Percentiles rank a stretch among this genome's conserved stretches.
These are phyloP conservation scores for Bovichtus variegatus DNA, from an alignment of 2,797 vertebrate species.

Conservation along the genomic window DNA sequence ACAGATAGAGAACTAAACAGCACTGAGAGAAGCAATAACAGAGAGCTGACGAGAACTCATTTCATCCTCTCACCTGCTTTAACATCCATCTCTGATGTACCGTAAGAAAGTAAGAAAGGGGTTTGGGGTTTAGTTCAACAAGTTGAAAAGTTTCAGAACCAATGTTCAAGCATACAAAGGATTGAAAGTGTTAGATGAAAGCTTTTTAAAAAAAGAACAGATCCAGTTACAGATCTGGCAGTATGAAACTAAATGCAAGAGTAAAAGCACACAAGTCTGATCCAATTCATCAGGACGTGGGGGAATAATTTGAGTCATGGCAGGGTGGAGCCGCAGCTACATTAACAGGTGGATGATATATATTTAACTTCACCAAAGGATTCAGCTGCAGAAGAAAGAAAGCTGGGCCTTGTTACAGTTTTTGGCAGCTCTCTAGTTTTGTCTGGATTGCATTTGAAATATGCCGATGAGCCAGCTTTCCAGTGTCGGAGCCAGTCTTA, in stretches of 20 bases:
- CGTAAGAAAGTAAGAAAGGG: slow-evolving; percentile 31
- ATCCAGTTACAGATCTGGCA: slow-evolving; percentile 12
- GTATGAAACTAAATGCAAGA: neutral
- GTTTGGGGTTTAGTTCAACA: slow-evolving; percentile 16
- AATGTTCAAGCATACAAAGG: neutral
- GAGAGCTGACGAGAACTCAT: neutral
- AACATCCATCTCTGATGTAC: slow-evolving; percentile 64
- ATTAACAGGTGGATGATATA: slow-evolving; percentile 45
- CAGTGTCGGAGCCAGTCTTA: slow-evolving; percentile 40
- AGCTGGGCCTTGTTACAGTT: slow-evolving; percentile 33
- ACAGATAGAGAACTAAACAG: neutral
- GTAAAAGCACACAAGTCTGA: neutral
- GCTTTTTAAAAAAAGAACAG: slow-evolving; percentile 2
- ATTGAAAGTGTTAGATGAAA: neutral
- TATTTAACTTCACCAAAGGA: slow-evolving; percentile 15
- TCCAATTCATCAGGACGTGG: slow-evolving; percentile 25
- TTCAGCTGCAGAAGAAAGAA: slow-evolving; percentile 25
- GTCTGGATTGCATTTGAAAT: slow-evolving; percentile 59
- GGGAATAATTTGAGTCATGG: slow-evolving; percentile 35
- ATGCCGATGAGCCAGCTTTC: slow-evolving; percentile 58
- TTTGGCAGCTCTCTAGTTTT: slow-evolving; percentile 26
- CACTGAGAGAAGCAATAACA: neutral
- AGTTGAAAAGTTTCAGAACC: neutral
- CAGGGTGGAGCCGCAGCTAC: neutral
- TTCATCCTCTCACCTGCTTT: slow-evolving; percentile 71